Evolutionary conservation across 2,797 vertebrate species (phyloP).

Genomic region (Rhincodon typus): DNA sequence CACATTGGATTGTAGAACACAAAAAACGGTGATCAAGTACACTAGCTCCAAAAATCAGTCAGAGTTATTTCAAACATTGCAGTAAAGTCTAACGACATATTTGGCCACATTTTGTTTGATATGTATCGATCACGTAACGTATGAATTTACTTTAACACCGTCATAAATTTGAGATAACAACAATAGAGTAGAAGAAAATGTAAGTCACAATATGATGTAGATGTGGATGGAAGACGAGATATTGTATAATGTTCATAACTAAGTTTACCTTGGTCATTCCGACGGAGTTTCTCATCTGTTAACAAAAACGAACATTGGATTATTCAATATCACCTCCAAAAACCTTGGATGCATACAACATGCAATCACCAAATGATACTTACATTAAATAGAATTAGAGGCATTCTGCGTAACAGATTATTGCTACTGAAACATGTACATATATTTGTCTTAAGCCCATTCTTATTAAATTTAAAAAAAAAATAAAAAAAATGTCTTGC

Average conservation of each 20-base stretch:
- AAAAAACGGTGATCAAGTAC: too few species aligned
- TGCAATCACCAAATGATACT: not conserved
- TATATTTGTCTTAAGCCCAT: not conserved
- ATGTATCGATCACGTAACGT: too few species aligned
- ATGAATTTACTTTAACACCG: too few species aligned
- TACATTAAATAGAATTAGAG: not conserved
- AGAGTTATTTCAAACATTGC: too few species aligned
- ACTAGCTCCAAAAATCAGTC: too few species aligned
- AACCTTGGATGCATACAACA: too few species aligned
- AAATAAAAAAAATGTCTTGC: not conserved
- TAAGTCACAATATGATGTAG: too few species aligned
- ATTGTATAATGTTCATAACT: accelerated
- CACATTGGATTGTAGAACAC: too few species aligned
- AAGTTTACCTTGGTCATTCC: not conserved
- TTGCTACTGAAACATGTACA: not conserved
- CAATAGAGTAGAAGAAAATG: too few species aligned
- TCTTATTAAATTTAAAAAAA: not conserved
- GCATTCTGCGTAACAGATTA: not conserved
- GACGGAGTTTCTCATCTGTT: not conserved
- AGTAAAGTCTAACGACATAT: too few species aligned
- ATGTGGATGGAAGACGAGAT: not conserved
- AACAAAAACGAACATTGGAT: not conserved
- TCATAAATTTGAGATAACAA: too few species aligned
- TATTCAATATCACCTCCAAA: not conserved
- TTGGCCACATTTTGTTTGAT: too few species aligned